A percentile compares a stretch with the other conserved stretches of the same genome.
These are phyloP conservation scores for Teleogryllus oceanicus DNA, from an alignment of 2,888 invertebrate genomes.

Conservation along the genomic window DNA sequence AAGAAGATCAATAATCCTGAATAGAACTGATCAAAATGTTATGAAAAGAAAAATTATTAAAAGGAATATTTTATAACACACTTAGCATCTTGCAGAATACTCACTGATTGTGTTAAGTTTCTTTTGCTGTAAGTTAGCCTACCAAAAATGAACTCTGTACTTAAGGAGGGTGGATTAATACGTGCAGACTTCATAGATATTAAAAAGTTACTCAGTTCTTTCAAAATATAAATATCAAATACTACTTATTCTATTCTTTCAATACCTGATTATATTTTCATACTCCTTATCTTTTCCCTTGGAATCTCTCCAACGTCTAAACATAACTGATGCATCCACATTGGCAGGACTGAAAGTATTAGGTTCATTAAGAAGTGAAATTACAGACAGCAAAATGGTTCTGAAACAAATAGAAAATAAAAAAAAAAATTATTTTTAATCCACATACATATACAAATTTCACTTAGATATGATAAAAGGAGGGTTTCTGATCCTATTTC, in stretches of 20 bases:
- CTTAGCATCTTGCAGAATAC: no score
- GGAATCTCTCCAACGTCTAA: constrained; percentile 96
- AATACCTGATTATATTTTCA: constrained; percentile 93
- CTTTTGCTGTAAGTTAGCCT: no score
- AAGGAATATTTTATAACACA: neutral
- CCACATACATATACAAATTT: constrained; percentile 21
- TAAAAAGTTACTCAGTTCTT: neutral
- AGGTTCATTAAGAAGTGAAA: constrained; percentile 97
- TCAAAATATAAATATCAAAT: neutral
- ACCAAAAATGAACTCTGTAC: no score
- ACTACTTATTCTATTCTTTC: neutral
- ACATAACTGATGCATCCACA: constrained; percentile 99
- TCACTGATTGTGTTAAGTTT: no score
- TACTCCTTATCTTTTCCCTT: constrained; percentile 98
- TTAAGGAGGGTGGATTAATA: neutral
- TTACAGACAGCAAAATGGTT: constrained; percentile 96
- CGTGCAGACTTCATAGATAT: neutral
- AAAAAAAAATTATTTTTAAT: neutral
- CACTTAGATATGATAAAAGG: neutral
- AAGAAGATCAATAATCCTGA: neutral
- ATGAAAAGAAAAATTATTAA: constrained; percentile 21
- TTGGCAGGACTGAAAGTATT: constrained; percentile 99
- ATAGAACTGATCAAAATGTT: constrained; percentile 23
- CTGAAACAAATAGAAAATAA: constrained; percentile 47
- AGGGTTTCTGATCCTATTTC: no score